Evolutionary conservation across 2,797 vertebrate species (phyloP), one percentile per base, ranked within the genome.

Genomic region (Sebastes aleutianus): DNA sequence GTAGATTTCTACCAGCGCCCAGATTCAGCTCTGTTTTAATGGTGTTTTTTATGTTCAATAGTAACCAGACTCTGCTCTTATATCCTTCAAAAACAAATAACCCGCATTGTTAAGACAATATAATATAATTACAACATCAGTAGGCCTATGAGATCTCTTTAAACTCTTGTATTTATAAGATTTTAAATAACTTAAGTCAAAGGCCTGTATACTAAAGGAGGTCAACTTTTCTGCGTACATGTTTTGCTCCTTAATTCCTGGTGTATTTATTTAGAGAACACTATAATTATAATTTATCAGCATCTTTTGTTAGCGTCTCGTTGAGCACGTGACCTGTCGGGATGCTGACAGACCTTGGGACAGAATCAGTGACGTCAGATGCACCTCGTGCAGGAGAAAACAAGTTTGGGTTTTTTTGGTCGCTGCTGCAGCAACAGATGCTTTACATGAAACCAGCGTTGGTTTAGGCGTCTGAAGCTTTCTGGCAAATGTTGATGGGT

Each of bases 381-480:
- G n/a, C 39, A 76, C n/a, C 2, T 78, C 57, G 16, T 74, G 72
- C 43, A 69, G 4, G 29, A 22, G 16, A 59, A 56, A 62, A 84
- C 72, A 83, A 82, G 70, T 80, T 75, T 43, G 69, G 2, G 63
- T 72, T 85, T 78, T 70, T 16, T 47, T 18, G 43, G 61, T 84
- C 32, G 27, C 22, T 70, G 39, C 1, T 36, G 54, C 39, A 20
- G 61, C 94, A 94, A 4, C 32, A 34, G 90, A 93, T 93, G 93
- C 91, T 91, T 85, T 79, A 13, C 13, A 22, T 79, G 82, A 56
- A 89, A 59, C 72, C 39, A 64, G 95, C 93, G 88, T 95, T 94
- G 91, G 22, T 94, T 95, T 85, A 57, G 80, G 93, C 94, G 86
- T 95, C 88, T 87, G 88, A 91, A 91, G 93, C 94, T 82, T 64